These are phyloP conservation scores for Oryzias celebensis DNA, from an alignment of 2,113 vertebrate species.

Conservation along the genomic window DNA sequence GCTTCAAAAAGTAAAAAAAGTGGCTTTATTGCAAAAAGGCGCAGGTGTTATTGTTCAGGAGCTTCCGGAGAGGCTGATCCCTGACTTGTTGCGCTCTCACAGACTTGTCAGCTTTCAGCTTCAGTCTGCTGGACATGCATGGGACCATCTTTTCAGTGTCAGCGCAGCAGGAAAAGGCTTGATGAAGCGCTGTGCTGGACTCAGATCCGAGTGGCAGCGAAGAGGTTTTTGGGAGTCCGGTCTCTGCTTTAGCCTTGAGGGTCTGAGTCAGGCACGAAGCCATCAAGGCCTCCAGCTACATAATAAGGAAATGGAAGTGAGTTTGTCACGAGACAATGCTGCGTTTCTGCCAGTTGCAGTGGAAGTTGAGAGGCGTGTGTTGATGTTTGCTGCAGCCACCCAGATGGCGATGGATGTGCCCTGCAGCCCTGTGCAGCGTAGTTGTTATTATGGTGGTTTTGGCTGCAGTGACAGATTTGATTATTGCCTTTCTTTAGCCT, in stretches of 20 bases:
- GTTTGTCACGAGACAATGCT: slow-evolving; percentile 73
- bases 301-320: slow-evolving; percentile 82
- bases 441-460: slow-evolving; percentile 1
- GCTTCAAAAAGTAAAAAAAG: too few relatives aligned
- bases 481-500: too few relatives aligned
- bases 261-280: slow-evolving; percentile 25
- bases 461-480: slow-evolving; percentile 1
- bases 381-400: slow-evolving; percentile 34
- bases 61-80: too few relatives aligned
- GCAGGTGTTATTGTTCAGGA: too few relatives aligned
- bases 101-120: too few relatives aligned
- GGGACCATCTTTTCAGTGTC: too few relatives aligned
- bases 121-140: too few relatives aligned
- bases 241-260: slow-evolving; percentile 2
- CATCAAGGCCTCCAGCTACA: slow-evolving; percentile 70
- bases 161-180: not conserved
- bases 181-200: not conserved
- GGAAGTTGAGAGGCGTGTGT: slow-evolving; percentile 70
- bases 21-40: too few relatives aligned
- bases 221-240: not conserved
- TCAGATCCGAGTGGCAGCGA: too few relatives aligned
- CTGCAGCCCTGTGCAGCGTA: not conserved
- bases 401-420: not conserved
- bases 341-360: slow-evolving; percentile 58
- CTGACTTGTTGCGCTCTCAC: too few relatives aligned